Conservation (phyloP, 2,888 invertebrate genomes). For the Sicus ferrugineus region DNA sequence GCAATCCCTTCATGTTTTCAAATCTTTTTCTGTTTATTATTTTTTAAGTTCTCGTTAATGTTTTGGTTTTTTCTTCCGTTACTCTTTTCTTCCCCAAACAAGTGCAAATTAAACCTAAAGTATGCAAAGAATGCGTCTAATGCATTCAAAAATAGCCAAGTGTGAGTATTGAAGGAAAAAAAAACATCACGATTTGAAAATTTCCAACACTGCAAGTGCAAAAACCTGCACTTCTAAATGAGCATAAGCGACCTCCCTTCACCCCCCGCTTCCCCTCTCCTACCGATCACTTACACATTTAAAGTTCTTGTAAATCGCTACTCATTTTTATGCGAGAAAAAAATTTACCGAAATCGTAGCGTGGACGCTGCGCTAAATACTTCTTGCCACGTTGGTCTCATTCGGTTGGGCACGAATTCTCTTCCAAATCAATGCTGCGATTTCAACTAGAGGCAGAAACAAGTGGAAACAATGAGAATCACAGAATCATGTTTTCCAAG, state of each 20-base stretch:
- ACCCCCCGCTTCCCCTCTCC: not conserved
- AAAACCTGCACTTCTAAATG: slow-evolving; percentile 47
- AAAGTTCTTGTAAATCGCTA: slow-evolving; percentile 6
- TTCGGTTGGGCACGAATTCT: not conserved
- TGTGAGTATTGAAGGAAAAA: slow-evolving; percentile 15
- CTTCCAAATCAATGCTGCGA: not conserved
- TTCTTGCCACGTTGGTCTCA: not conserved
- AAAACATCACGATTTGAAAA: slow-evolving; percentile 7
- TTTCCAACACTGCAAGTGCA: slow-evolving; percentile 42
- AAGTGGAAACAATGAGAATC: no score
- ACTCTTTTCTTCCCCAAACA: slow-evolving; percentile 20
- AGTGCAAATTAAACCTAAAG: slow-evolving; percentile 38
- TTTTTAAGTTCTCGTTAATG: not conserved
- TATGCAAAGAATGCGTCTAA: slow-evolving; percentile 50
- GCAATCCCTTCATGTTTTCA: slow-evolving; percentile 2
- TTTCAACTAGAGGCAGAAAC: not conserved
- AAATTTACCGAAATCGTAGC: slow-evolving; percentile 7
- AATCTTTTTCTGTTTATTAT: not conserved
- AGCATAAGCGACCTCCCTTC: not conserved
- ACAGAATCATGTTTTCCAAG: no score
- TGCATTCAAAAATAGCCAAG: slow-evolving; percentile 51
- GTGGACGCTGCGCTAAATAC: slow-evolving; percentile 20
- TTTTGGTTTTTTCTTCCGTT: slow-evolving; percentile 36
- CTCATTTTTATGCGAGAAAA: slow-evolving; percentile 1
- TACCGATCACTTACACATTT: not conserved